A percentile compares a stretch with the other conserved stretches of the same genome.
phyloP scores from a whole-genome alignment of 30 jellyfish, hydroid and myxozoan species.

The Hydra vulgaris region DNA sequence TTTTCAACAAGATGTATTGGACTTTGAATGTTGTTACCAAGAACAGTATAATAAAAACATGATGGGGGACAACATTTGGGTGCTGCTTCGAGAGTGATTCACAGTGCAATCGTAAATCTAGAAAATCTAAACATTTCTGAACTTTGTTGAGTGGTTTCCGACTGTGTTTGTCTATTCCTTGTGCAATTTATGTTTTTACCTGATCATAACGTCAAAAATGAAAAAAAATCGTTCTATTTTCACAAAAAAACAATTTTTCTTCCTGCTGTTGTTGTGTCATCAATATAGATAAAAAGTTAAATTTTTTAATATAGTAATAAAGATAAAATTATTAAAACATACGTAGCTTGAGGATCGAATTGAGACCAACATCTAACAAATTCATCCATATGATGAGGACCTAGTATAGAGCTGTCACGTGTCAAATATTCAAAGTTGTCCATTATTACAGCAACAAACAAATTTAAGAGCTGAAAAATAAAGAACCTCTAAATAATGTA shows the following conservation, averaged over 20 bases:
- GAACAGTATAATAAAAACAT: background rate
- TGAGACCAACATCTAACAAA: constrained; percentile 91
- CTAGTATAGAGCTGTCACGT: constrained; percentile 88
- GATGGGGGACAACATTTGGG: background rate
- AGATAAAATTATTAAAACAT: background rate
- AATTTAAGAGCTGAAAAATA: constrained; percentile 48
- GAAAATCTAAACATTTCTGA: background rate
- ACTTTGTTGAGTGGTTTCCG: too few species aligned
- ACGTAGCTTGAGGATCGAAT: constrained; percentile 86
- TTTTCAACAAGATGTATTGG: background rate
- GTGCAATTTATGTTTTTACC: too few species aligned
- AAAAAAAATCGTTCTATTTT: too few species aligned
- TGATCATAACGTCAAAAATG: too few species aligned
- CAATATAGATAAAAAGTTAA: too few species aligned
- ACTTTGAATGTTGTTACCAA: background rate
- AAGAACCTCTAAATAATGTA: too few species aligned
- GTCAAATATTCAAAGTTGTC: constrained; percentile 90
- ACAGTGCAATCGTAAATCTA: background rate
- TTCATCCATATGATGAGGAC: constrained; percentile 92
- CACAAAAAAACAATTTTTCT: too few species aligned
- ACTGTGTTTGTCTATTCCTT: too few species aligned
- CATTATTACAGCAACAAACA: constrained; percentile 95
- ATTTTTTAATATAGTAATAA: too few species aligned
- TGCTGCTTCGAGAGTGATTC: background rate
- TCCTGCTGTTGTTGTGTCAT: too few species aligned